Base-by-base conservation (phyloP, 1,140 invertebrate genomes). In the Psix sp. region DNA sequence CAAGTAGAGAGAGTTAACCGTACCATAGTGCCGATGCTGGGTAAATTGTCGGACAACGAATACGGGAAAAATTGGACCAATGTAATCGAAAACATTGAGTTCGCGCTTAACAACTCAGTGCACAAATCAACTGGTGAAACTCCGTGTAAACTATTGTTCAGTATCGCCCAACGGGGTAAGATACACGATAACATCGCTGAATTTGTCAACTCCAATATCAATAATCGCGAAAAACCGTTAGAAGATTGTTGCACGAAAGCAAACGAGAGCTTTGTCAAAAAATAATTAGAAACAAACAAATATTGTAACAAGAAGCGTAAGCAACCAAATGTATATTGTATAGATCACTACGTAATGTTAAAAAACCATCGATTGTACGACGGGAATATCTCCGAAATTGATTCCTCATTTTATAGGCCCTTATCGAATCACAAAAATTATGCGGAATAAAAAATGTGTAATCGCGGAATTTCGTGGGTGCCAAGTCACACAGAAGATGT, bases 101-200 rank as follows among this genome's bases (percentile, higher is more conserved):
- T 56, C 67, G 49, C 54, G 7, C 14, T 67, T 10, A 78, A 78
- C 40, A 78, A 78, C 35, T 62, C 74, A 11, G 49, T 68, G 0
- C 20, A 21, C 49, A 29, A 51, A 46, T 10, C 46, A 1, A 78
- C 70, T 0, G 43, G 59, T 16, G 36, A 63, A 33, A 68, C 45
- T 0, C 74, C 74, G 4, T 38, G 54, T 11, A 38, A 33, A 40
- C 52, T 78, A 31, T 60, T 77, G 26, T 78, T 78, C 48, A 68
- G 76, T 7, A 39, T 63, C 15, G 17, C 40, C 0, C 74, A 78
- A 43, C 36, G 42, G 31, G 74, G 73, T 1, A 26, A 35, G 18
- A 16, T 60, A 18, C 35, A 43, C 20, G 74, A 76, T 39, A n/a
- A 9, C 3, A 26, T 60, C 14, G 4, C 16, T 5, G 54, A 56